These are phyloP conservation scores for Heliconius nattereri DNA, from an alignment of 1,140 invertebrate species.

Conservation along the genomic window DNA sequence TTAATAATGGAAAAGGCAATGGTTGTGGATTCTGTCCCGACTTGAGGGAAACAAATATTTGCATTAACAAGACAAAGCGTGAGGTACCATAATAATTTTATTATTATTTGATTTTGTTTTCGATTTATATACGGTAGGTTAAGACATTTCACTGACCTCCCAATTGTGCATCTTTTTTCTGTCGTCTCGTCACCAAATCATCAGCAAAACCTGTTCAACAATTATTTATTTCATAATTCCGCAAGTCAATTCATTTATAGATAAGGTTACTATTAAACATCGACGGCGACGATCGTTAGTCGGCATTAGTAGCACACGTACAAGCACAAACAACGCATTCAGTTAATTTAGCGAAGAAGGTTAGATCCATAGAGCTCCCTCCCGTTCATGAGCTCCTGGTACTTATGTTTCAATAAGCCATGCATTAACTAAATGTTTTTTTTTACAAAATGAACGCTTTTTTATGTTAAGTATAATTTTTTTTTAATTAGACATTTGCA, in stretches of 20 bases:
- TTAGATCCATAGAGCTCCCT: constrained; percentile 59
- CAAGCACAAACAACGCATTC: constrained; percentile 72
- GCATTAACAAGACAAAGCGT: too few relatives aligned
- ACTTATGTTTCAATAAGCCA: constrained; percentile 27
- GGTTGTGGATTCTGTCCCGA: too few relatives aligned
- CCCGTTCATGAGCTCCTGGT: constrained; percentile 30
- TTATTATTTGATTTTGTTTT: too few relatives aligned
- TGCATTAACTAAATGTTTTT: constrained; percentile 22
- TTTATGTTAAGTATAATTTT: not conserved
- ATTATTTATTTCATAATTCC: constrained; percentile 29
- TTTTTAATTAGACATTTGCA: not conserved
- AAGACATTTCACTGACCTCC: constrained; percentile 54
- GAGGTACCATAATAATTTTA: too few relatives aligned
- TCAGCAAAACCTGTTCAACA: constrained; percentile 76
- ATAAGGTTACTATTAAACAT: constrained; percentile 49
- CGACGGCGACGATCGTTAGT: constrained; percentile 66
- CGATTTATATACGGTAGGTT: not conserved
- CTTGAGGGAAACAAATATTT: too few relatives aligned
- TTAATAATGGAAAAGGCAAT: too few relatives aligned
- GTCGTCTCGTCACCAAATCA: constrained; percentile 82
- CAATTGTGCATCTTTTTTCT: constrained; percentile 80
- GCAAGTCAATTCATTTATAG: constrained; percentile 44
- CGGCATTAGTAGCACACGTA: constrained; percentile 74
- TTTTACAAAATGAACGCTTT: not conserved
- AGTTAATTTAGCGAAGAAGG: constrained; percentile 61